Conservation (phyloP, 2,797 vertebrate genomes). For the Hydrophis major region DNA sequence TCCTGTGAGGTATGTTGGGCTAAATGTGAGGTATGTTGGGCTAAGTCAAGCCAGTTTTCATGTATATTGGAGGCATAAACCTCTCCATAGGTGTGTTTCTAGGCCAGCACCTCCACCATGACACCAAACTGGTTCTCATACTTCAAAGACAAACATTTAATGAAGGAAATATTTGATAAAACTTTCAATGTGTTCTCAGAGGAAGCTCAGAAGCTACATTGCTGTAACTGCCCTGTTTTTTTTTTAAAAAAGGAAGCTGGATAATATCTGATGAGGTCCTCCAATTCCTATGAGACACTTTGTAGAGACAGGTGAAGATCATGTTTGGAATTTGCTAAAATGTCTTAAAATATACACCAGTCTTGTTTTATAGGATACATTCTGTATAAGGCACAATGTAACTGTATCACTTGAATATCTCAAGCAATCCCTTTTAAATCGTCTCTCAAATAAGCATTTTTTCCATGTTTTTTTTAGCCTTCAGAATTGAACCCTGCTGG, state of each 20-base stretch:
- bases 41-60: neutral
- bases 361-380: neutral
- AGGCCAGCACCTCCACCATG: neutral
- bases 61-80: neutral
- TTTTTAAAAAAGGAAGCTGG: neutral
- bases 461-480: conserved; percentile 5
- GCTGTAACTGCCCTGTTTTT: neutral
- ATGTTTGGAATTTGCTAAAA: neutral
- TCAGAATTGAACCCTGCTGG: conserved; percentile 46
- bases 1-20: neutral
- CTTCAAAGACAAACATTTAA: neutral
- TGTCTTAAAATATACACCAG: neutral
- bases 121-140: neutral
- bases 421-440: conserved; percentile 60
- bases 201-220: neutral
- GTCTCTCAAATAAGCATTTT: conserved; percentile 50
- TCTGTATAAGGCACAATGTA: neutral
- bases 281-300: neutral
- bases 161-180: neutral
- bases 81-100: neutral
- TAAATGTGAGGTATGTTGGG: neutral
- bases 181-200: neutral
- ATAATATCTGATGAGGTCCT: neutral
- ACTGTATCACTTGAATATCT: conserved; percentile 38
- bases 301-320: neutral